Base-by-base conservation (phyloP, 1,140 invertebrate species). In the Harpegnathos saltator region DNA sequence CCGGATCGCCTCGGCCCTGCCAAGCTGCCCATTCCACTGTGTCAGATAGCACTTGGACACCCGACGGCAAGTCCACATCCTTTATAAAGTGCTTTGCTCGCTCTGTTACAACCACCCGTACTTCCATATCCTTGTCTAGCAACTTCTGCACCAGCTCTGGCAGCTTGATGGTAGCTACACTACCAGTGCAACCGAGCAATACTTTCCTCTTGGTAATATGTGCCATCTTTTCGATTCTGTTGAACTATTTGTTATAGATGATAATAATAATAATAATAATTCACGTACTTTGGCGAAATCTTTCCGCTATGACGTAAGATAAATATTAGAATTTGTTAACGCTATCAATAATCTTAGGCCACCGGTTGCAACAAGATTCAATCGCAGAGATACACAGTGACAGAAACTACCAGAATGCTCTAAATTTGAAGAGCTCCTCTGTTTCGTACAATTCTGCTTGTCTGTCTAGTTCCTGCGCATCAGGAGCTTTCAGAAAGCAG, bases 11-110 rank as follows among this genome's bases (percentile, higher is more conserved):
- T 86, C 98, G 95, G 59, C 96, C 95, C 75, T 97, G 96, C 99
- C 99, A 99, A n/a, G 95, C 94, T 0, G 95, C 94, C 99, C 99
- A 99, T 95, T 99, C 99, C 89, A 97, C 97, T 22, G 95, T 95
- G 94, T 99, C 99, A 29, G 95, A 96, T 63, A 96, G 96, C 22
- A 99, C 92, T 88, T 95, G 94, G 56, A 96, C 95, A 5, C 95
- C 91, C 4, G 94, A 50, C 0, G 96, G 94, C 52, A 98, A 80
- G 33, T 97, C 95, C 11, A 95, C 93, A 24, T 94, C 89, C 82
- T 97, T 95, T 82, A 98, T 96, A 92, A 99, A 99, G 93, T 99
- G 97, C 84, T 97, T 96, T 0, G 98, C 96, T 91, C 96, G 94
- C 87, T 98, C 96, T 1, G 99, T 99, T 0, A 97, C 94, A 14